Base-by-base conservation (phyloP, 2,113 vertebrate genomes). In the Zeus faber region DNA sequence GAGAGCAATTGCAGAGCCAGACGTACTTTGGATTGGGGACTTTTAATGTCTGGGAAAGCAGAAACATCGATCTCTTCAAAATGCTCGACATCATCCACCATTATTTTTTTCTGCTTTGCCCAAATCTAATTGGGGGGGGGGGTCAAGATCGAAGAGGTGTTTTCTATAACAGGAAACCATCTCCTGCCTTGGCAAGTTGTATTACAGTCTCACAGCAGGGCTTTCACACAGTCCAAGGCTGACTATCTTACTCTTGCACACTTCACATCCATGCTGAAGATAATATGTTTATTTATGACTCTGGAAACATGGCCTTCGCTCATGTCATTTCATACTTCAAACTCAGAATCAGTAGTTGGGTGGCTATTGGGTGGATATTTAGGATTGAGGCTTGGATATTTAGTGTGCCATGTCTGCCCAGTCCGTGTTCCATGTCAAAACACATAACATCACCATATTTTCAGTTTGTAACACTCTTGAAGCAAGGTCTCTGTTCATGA, bases 61-160 rank as follows among this genome's bases (percentile, higher is more conserved):
- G 51, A 79, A 73, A 54, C 54, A 78, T 56, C 62, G 68, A 76
- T 83, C 66, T 63, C 47, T 70, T 49, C 67, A 61, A 75, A 72
- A 78, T 26, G 54, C 58, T 70, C 52, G 43, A 53, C 65, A 69
- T 78, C 49, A 58, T 53, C 7, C 0, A 50, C 31, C 47, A 41
- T 71, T 67, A 59, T 68, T 72, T 79, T 54, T 35, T 14, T 31
- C 11, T 31, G 1, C 2, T 33, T 33, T 49, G 41, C 18, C 23
- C 40, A 61, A 52, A 37, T 21, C 41, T 43, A 54, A 45, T 47
- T 39, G 25, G 49, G 43, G 20, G 16, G 31, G 25, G 49, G 43
- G 20, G 16, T 26, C 37, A 43, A 13, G 56, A 48, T n/a, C 6
- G 37, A 53, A 44, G 54, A 45, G 45, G 66, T 20, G 27, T 10